Evolutionary conservation across 1,140 invertebrate species (phyloP), one percentile per base, ranked within the genome.

Genomic region (Xylocopa sonorina): DNA sequence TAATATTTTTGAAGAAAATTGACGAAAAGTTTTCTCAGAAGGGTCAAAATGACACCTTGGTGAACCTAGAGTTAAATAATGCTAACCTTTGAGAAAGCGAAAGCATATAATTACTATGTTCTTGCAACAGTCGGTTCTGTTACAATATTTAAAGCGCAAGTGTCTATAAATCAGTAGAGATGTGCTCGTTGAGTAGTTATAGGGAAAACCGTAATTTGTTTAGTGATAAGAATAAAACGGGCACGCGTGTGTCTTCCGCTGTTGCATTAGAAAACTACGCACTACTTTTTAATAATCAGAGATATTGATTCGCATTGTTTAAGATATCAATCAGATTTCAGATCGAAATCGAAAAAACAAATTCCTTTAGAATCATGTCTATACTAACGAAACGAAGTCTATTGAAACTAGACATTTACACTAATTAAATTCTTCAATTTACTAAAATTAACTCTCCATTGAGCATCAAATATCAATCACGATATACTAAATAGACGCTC

Each of bases 211-310:
- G 16, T 38, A 67, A 63, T 84, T 84, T 84, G 66, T 79, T 69
- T 38, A 80, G 27, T 80, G 82, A 84, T 84, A 84, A 84, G 53
- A 80, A 29, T 51, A 75, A 64, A 55, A 46, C 16, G 50, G 46
- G 73, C 16, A 21, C 29, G 12, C 14, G 12, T 14, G 55, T 41
- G 21, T 24, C 5, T 43, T 43, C 12, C 12, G n/a, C 27, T 38
- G 7, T 51, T 32, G 2, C 34, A 55, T 46, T 67, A 0, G n/a
- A 57, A 76, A 76, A 21, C 12, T 55, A 32, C 21, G 27, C 21
- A 66, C 18, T 2, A 43, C 46, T 50, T 67, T 0, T 14, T 12
- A 2, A 12, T 46, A 2, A 29, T 29, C n/a, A n/a, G n/a, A 12
- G 4, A n/a, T 38, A 38, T 38, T 60, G n/a, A 38, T 38, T 38